Percentiles rank a stretch among this genome's conserved stretches.
These are phyloP conservation scores for Corythornis cristatus DNA, from an alignment of 2,113 vertebrate genomes.

Conservation along the genomic window DNA sequence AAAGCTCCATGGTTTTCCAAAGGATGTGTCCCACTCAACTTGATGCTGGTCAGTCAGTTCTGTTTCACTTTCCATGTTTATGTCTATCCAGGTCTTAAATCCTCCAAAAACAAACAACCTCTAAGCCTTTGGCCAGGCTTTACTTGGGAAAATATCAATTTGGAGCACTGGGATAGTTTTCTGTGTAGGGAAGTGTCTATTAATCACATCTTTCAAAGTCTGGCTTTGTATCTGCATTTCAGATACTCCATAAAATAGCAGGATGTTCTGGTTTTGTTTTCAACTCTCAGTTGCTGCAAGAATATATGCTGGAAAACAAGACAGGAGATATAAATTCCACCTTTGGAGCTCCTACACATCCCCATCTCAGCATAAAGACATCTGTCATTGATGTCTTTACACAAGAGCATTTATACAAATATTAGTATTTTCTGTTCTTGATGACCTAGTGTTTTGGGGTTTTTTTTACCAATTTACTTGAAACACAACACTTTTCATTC, in stretches of 20 bases:
- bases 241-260: neutral
- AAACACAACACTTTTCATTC: neutral
- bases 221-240: neutral
- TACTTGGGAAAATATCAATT: neutral
- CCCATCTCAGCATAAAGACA: neutral
- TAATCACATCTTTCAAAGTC: neutral
- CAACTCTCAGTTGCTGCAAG: neutral
- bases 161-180: neutral
- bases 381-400: neutral
- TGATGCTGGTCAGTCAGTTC: neutral
- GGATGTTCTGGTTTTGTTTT: neutral
- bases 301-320: neutral
- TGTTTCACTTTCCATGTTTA: neutral
- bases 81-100: neutral
- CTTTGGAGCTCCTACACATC: neutral
- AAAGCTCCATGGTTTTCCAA: neutral
- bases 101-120: neutral
- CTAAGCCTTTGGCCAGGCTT: neutral
- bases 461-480: neutral
- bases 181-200: rapidly evolving
- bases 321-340: neutral
- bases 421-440: neutral
- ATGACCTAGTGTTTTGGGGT: neutral
- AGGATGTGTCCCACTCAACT: rapidly evolving
- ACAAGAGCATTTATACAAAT: neutral